phyloP scores from a whole-genome alignment of 2,888 invertebrate species.

The Phyto melanocephala region DNA sequence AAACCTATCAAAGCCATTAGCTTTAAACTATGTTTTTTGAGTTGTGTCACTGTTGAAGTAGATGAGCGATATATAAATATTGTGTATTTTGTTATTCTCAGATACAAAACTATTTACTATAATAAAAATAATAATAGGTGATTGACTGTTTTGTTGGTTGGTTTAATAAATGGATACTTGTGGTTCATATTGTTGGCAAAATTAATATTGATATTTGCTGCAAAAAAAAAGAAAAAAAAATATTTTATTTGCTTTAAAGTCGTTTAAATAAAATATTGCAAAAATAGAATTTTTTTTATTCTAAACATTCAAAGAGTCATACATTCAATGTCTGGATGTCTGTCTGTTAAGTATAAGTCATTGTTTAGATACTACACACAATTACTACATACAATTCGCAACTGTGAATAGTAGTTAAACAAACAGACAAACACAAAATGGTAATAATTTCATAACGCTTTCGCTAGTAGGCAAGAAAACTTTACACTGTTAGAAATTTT shows the following conservation, averaged over 20 bases:
- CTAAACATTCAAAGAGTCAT: constrained; percentile 19
- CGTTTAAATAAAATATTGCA: neutral
- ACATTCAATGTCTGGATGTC: constrained; percentile 13
- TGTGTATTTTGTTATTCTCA: constrained; percentile 24
- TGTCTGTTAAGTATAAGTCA: constrained; percentile 6
- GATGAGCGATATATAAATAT: no score
- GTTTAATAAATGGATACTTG: neutral
- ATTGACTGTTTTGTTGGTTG: neutral
- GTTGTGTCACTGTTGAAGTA: no score
- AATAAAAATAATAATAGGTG: constrained; percentile 20
- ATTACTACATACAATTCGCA: constrained; percentile 14
- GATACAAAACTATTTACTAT: constrained; percentile 20
- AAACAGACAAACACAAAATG: constrained; percentile 8
- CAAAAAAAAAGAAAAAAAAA: constrained; percentile 9
- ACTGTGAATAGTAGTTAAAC: neutral
- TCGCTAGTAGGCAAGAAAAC: constrained; percentile 35
- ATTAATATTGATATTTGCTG: constrained; percentile 42
- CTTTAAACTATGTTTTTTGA: no score
- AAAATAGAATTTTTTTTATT: constrained; percentile 43
- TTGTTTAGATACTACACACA: neutral
- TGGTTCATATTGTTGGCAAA: constrained; percentile 26
- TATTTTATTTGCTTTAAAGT: constrained; percentile 33
- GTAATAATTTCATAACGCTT: constrained; percentile 52
- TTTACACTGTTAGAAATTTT: constrained; percentile 21
- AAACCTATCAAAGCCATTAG: no score